Evolutionary conservation across 2,888 invertebrate genomes (phyloP), one percentile per base, ranked within the genome.

Genomic region (Listrodromus nycthemerus): DNA sequence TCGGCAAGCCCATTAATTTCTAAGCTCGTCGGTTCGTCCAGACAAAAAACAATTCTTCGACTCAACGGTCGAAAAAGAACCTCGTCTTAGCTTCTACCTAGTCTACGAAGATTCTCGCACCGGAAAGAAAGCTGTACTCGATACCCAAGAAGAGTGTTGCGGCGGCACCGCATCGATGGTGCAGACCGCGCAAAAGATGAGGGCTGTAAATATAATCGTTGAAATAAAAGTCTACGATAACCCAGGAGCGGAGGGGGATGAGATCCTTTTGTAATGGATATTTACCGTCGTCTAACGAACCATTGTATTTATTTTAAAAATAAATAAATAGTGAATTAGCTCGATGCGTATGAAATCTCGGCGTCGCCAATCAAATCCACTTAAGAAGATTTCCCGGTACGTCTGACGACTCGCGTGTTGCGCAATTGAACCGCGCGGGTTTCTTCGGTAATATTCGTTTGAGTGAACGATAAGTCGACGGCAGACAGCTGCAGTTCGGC

Each of bases 1-100:
- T 95, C 93, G 99, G 99, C 91, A 99, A 99, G 95, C 96, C 99
- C 48, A 99, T 99, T 94, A 99, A 99, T 95, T 99, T 98, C 94
- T 97, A 96, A 93, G 10, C 8, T 21, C 21, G 19, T 33, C 30
- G 13, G 45, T n/a, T 50, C 27, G 63, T 48, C 7, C 30, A 71
- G 21, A 21, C 13, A 13, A 71, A 33, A 73, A 73, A 37, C 19
- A 33, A 65, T 52, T 50, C 30, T 66, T 80, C 83, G 61, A 82
- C 76, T 37, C 83, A 79, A 80, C 86, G 82, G 85, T 85, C 86
- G 61, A 50, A 58, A 55, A 71, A 69, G 80, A 87, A 70, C 79
- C 80, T 87, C 89, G 87, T 87, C 88, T 88, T 91, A 90, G 90
- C 78, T 83, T 84, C 87, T 88, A 63, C 69, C 89, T 91, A 91